These are phyloP conservation scores for Agonopterix subpropinquella DNA, from an alignment of 2,888 invertebrate genomes.

Conservation along the genomic window DNA sequence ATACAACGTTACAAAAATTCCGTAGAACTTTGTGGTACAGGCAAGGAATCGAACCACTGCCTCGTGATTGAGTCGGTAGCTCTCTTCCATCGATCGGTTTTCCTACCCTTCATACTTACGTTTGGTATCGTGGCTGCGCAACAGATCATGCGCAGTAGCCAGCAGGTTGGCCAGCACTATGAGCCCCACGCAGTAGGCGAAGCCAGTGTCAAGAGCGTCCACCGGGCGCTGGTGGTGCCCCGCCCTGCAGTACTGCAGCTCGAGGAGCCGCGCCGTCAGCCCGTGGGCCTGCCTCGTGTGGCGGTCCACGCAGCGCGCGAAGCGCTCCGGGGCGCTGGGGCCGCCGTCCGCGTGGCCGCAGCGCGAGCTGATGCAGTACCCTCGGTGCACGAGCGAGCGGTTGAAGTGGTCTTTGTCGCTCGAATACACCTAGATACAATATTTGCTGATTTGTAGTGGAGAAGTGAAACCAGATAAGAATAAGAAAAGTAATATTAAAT, in stretches of 20 bases:
- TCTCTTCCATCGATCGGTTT: too few relatives aligned
- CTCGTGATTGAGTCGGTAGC: too few relatives aligned
- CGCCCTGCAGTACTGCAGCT: neutral
- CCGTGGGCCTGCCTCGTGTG: neutral
- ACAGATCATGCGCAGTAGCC: neutral
- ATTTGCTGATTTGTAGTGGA: too few relatives aligned
- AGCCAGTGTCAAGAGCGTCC: neutral
- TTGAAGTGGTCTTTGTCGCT: constrained; percentile 39
- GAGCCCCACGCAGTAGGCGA: neutral
- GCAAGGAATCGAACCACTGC: too few relatives aligned
- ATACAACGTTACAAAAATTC: too few relatives aligned
- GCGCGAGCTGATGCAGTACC: constrained; percentile 49
- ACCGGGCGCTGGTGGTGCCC: neutral
- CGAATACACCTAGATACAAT: constrained; percentile 24
- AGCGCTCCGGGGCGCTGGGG: neutral
- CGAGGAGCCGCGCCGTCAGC: neutral
- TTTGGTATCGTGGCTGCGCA: neutral
- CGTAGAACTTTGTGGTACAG: too few relatives aligned
- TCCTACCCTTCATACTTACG: neutral
- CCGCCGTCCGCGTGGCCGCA: constrained; percentile 23
- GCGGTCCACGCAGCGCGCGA: neutral
- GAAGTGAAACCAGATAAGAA: too few relatives aligned
- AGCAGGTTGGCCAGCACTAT: neutral
- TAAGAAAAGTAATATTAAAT: too few relatives aligned
- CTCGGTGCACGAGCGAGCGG: constrained; percentile 47